phyloP scores from a whole-genome alignment of 2,888 invertebrate genomes.

The Lamproptera curius region DNA sequence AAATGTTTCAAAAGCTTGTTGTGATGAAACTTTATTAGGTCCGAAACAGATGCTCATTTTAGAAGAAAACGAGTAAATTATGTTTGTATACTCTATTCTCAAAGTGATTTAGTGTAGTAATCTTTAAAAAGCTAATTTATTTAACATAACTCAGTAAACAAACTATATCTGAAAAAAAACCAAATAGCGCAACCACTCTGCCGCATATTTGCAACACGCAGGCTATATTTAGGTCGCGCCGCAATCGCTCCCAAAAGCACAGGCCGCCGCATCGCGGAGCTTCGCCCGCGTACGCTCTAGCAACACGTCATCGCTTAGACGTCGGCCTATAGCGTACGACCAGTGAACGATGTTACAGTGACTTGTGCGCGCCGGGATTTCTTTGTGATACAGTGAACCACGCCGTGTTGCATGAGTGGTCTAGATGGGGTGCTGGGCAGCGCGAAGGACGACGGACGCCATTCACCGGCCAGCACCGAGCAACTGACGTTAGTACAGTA shows the following conservation, averaged over 20 bases:
- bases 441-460: slow-evolving; percentile 63
- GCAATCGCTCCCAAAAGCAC: slow-evolving; percentile 60
- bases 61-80: too few relatives aligned
- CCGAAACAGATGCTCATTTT: too few relatives aligned
- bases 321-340: background rate
- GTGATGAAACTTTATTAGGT: too few relatives aligned
- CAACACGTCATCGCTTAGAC: slow-evolving; percentile 35
- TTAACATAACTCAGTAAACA: slow-evolving; percentile 24
- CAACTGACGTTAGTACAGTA: slow-evolving; percentile 66
- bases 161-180: too few relatives aligned
- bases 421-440: slow-evolving; percentile 55
- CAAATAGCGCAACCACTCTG: too few relatives aligned
- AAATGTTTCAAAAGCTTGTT: too few relatives aligned
- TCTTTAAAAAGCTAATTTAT: too few relatives aligned
- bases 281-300: slow-evolving; percentile 54
- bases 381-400: slow-evolving; percentile 54
- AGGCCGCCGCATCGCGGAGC: slow-evolving; percentile 63
- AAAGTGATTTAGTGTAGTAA: too few relatives aligned
- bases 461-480: slow-evolving; percentile 71
- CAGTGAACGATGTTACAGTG: slow-evolving; percentile 24
- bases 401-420: slow-evolving; percentile 70
- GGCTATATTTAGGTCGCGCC: slow-evolving; percentile 65
- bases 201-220: slow-evolving; percentile 31
- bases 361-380: slow-evolving; percentile 37
- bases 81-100: too few relatives aligned